Conservation (phyloP, 2,888 invertebrate species). For the Coenonympha glycerion region DNA sequence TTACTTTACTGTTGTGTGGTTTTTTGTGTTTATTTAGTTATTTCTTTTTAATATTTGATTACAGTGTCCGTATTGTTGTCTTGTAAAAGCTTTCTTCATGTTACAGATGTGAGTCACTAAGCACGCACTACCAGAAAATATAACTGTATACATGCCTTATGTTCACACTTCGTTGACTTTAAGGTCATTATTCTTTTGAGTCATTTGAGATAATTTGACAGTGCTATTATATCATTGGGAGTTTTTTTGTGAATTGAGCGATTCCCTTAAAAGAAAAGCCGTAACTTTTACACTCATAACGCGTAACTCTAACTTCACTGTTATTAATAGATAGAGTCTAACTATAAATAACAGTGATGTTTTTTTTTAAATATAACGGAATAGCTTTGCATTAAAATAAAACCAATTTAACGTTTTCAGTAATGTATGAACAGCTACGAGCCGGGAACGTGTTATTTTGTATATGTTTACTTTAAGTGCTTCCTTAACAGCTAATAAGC, state of each 20-base stretch:
- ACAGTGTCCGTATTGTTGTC: background rate
- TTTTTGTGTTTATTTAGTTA: background rate
- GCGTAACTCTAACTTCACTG: slow-evolving; percentile 4
- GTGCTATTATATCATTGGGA: slow-evolving; percentile 39
- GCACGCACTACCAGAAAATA: slow-evolving; percentile 46
- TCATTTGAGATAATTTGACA: slow-evolving; percentile 47
- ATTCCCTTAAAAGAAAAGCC: background rate
- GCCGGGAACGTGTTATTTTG: slow-evolving; percentile 59
- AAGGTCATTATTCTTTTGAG: slow-evolving; percentile 48
- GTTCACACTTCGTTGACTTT: slow-evolving; percentile 62
- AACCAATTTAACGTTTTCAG: slow-evolving; percentile 49
- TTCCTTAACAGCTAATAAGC: slow-evolving; percentile 69
- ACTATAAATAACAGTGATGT: background rate
- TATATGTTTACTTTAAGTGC: slow-evolving; percentile 66
- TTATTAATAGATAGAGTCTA: too few species aligned
- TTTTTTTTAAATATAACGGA: background rate
- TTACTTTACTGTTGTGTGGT: background rate
- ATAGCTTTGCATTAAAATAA: background rate
- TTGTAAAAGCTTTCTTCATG: background rate
- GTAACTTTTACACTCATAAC: background rate
- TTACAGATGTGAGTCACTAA: slow-evolving; percentile 43
- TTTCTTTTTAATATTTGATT: background rate
- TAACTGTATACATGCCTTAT: slow-evolving; percentile 54
- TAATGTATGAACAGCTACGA: slow-evolving; percentile 53
- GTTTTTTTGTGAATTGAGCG: slow-evolving; percentile 23